phyloP scores from a whole-genome alignment of 2,113 vertebrate species.

The Polypterus bichir region DNA sequence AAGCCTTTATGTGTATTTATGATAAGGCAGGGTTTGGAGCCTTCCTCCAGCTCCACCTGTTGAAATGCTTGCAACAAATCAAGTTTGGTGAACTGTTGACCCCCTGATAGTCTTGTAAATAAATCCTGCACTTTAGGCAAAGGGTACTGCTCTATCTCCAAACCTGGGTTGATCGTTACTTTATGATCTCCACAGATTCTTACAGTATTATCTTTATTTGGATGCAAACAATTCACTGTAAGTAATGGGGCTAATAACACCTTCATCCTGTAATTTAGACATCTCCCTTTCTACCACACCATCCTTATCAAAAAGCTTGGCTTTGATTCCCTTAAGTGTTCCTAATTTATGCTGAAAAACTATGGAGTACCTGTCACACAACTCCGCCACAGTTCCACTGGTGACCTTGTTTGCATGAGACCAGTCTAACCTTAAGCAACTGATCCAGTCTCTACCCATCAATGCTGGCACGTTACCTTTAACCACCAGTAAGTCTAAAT shows the following conservation, averaged over 20 bases:
- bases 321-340: neutral
- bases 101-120: conserved; percentile 11
- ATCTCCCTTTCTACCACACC: conserved; percentile 1
- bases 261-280: neutral
- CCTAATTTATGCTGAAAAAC: conserved; percentile 4
- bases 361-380: neutral
- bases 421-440: conserved; percentile 4
- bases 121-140: conserved; percentile 15
- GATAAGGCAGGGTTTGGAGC: conserved; percentile 20
- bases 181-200: conserved; percentile 11
- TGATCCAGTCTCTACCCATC: conserved; percentile 12
- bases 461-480: conserved; percentile 6
- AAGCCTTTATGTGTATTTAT: conserved; percentile 16
- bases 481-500: neutral
- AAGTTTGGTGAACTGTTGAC: conserved; percentile 15
- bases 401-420: neutral
- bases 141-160: conserved; percentile 8
- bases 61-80: conserved; percentile 22
- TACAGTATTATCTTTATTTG: neutral
- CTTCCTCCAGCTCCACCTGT: conserved; percentile 14
- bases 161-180: conserved; percentile 4
- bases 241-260: conserved; percentile 2
- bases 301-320: neutral
- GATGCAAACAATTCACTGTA: conserved; percentile 11
- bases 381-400: neutral